Evolutionary conservation across 2,888 invertebrate species (phyloP).

Genomic region (Yponomeuta malinellus): DNA sequence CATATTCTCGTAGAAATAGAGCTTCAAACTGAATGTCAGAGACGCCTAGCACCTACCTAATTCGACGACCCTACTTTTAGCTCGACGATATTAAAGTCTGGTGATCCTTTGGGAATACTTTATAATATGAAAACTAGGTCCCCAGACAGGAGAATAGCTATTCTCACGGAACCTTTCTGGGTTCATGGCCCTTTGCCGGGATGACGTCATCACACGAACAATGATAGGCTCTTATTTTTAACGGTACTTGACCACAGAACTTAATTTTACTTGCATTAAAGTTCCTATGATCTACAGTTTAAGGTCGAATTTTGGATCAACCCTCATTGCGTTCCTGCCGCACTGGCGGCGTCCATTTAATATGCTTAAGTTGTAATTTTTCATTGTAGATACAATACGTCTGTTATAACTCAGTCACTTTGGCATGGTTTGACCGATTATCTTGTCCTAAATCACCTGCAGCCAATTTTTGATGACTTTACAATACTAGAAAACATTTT

Average conservation of each 20-base stretch:
- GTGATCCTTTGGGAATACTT: not conserved
- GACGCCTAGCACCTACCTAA: not conserved
- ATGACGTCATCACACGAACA: conserved; percentile 10
- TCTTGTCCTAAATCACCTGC: too few relatives aligned
- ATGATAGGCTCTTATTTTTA: conserved; percentile 1
- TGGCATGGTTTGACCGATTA: too few relatives aligned
- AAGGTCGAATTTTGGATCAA: not conserved
- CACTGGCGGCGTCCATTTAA: not conserved
- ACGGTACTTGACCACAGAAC: not conserved
- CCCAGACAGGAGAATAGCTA: not conserved
- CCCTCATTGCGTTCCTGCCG: not conserved
- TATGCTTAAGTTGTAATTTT: not conserved
- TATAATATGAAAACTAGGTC: not conserved
- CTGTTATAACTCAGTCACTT: too few relatives aligned
- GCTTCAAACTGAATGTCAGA: not conserved
- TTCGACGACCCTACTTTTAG: not conserved
- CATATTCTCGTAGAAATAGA: not conserved
- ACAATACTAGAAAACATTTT: too few relatives aligned
- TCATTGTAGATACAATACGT: not conserved
- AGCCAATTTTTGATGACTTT: too few relatives aligned
- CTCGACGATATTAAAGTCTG: not conserved
- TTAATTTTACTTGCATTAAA: not conserved
- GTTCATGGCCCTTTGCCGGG: conserved; percentile 6
- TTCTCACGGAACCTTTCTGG: not conserved
- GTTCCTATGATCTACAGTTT: not conserved